These are phyloP conservation scores for Hipparchia sbordonii DNA, from an alignment of 2,888 invertebrate species.

Conservation along the genomic window DNA sequence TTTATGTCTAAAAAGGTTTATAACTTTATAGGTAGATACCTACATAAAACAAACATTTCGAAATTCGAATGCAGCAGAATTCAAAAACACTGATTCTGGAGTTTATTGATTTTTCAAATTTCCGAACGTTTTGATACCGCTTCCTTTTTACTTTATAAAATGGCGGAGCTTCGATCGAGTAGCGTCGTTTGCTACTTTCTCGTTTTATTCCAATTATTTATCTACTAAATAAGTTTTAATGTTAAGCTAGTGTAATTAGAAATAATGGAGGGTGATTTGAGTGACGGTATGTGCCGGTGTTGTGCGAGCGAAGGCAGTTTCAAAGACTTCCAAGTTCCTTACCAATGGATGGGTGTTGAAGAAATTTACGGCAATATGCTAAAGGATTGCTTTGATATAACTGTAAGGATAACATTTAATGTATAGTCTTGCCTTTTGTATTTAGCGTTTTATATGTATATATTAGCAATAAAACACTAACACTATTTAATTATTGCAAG, in stretches of 20 bases:
- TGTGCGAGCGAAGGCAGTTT: slow-evolving; percentile 73
- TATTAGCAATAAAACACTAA: not conserved
- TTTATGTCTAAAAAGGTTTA: too few species aligned
- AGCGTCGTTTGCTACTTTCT: slow-evolving; percentile 52
- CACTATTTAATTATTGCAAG: too few species aligned
- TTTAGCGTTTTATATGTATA: not conserved
- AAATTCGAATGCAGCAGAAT: too few species aligned
- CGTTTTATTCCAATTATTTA: slow-evolving; percentile 36
- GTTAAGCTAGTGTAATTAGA: slow-evolving; percentile 46
- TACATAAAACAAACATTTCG: too few species aligned
- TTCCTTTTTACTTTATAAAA: slow-evolving; percentile 51
- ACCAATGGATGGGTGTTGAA: slow-evolving; percentile 75
- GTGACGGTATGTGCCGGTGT: slow-evolving; percentile 71
- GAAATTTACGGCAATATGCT: slow-evolving; percentile 75
- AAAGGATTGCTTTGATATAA: slow-evolving; percentile 71
- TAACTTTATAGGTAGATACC: too few species aligned
- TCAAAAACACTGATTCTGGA: not conserved
- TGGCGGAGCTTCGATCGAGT: slow-evolving; percentile 57
- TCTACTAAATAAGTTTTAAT: slow-evolving; percentile 47
- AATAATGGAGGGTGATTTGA: slow-evolving; percentile 61
- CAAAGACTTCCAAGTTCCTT: slow-evolving; percentile 67
- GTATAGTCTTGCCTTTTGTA: not conserved
- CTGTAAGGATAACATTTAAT: slow-evolving; percentile 53
- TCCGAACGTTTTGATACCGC: slow-evolving; percentile 29
- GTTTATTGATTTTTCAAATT: slow-evolving; percentile 24